Conservation (phyloP, 2,888 invertebrate genomes). For the Philonicus albiceps region DNA sequence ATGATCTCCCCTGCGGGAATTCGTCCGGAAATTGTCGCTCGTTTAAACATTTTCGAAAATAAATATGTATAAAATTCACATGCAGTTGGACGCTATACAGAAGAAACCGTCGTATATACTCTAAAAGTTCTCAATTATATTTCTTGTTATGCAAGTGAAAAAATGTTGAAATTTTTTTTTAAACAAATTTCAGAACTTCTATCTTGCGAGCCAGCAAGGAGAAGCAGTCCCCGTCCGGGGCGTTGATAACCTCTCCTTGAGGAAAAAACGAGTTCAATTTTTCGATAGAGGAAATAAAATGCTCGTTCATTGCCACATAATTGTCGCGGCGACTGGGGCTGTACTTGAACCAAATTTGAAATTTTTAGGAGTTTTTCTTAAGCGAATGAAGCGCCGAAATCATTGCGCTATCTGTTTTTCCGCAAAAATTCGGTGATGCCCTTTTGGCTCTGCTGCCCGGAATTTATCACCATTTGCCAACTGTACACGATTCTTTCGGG, state of each 20-base stretch:
- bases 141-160: background rate
- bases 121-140: background rate
- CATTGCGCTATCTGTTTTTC: slow-evolving; percentile 2
- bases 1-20: background rate
- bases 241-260: slow-evolving; percentile 1
- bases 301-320: slow-evolving; percentile 15
- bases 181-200: background rate
- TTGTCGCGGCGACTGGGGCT: background rate
- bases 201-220: background rate
- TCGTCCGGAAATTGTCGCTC: background rate
- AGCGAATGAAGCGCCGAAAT: background rate
- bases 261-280: slow-evolving; percentile 18
- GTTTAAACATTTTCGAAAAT: background rate
- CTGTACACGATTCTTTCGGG: background rate
- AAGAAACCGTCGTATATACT: background rate
- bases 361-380: background rate
- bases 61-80: background rate
- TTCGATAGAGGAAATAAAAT: slow-evolving; percentile 32
- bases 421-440: slow-evolving; percentile 27
- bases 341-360: slow-evolving; percentile 30
- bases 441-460: background rate
- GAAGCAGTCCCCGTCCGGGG: background rate
- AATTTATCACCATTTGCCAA: slow-evolving; percentile 34
- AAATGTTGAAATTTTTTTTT: background rate
- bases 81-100: background rate